Percentiles rank a stretch among this genome's conserved stretches.
phyloP scores from a whole-genome alignment of 2,797 vertebrate genomes.

The Oryzias dopingdopingensis region DNA sequence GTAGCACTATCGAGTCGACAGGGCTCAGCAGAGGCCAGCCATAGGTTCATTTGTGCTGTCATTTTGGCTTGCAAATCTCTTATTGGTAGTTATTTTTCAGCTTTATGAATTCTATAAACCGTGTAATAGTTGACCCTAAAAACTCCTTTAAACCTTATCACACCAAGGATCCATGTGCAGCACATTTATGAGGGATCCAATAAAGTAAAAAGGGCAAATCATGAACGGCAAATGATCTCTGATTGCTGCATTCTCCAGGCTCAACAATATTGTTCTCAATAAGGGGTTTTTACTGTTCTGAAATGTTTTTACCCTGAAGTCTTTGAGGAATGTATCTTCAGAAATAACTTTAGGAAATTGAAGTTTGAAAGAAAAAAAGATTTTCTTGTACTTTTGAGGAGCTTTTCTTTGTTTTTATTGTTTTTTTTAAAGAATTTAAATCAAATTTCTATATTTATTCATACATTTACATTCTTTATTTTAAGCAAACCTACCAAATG shows the following conservation, averaged over 20 bases:
- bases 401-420: no score
- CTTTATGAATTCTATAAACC: conserved; percentile 25
- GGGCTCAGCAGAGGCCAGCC: conserved; percentile 20
- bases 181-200: conserved; percentile 1
- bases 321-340: not conserved
- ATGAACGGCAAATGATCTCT: not conserved
- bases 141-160: conserved; percentile 29
- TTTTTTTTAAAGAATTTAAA: no score
- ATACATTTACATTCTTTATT: no score
- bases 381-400: no score
- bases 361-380: not conserved
- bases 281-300: not conserved
- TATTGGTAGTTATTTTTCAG: conserved; percentile 41
- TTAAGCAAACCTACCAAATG: no score
- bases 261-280: not conserved
- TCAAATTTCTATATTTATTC: no score
- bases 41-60: conserved; percentile 17
- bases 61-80: conserved; percentile 41
- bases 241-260: no score
- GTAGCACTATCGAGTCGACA: conserved; percentile 23
- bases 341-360: not conserved
- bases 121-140: conserved; percentile 23
- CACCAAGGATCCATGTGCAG: conserved; percentile 16
- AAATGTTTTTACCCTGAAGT: not conserved
- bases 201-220: not conserved